These are phyloP conservation scores for Drosophila pachea DNA, from an alignment of 1,140 invertebrate genomes.

Conservation along the genomic window DNA sequence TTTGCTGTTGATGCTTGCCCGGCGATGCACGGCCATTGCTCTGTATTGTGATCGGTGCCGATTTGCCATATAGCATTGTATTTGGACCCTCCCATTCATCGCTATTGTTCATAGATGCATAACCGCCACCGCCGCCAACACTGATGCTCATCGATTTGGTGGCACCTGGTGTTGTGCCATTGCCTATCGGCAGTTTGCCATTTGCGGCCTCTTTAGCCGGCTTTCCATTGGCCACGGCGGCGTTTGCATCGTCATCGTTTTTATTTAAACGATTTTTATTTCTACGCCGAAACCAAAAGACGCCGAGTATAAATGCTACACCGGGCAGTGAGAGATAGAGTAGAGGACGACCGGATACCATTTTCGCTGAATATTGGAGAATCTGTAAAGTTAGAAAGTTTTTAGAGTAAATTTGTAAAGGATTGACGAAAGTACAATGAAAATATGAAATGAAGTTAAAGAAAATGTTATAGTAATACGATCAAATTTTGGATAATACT, in stretches of 20 bases:
- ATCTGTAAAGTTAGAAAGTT: constrained; percentile 39
- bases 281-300: constrained; percentile 78
- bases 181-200: constrained; percentile 47
- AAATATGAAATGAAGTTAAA: too few relatives aligned
- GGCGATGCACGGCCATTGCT: constrained; percentile 67
- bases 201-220: constrained; percentile 30
- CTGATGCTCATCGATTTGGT: constrained; percentile 66
- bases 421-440: too few relatives aligned
- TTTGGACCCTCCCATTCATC: constrained; percentile 66
- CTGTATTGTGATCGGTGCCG: constrained; percentile 78
- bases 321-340: constrained; percentile 78
- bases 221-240: constrained; percentile 32
- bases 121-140: constrained; percentile 13
- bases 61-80: constrained; percentile 71
- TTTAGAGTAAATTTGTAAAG: too few relatives aligned
- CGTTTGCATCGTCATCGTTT: constrained; percentile 56
- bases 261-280: constrained; percentile 77
- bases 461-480: too few relatives aligned
- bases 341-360: constrained; percentile 78
- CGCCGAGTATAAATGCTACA: constrained; percentile 78
- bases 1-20: constrained; percentile 61
- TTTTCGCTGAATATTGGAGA: constrained; percentile 78
- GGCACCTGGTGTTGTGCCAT: neutral
- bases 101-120: neutral
- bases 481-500: too few relatives aligned